Evolutionary conservation across 2,888 invertebrate genomes (phyloP).

Genomic region (Schizotus pectinicornis): DNA sequence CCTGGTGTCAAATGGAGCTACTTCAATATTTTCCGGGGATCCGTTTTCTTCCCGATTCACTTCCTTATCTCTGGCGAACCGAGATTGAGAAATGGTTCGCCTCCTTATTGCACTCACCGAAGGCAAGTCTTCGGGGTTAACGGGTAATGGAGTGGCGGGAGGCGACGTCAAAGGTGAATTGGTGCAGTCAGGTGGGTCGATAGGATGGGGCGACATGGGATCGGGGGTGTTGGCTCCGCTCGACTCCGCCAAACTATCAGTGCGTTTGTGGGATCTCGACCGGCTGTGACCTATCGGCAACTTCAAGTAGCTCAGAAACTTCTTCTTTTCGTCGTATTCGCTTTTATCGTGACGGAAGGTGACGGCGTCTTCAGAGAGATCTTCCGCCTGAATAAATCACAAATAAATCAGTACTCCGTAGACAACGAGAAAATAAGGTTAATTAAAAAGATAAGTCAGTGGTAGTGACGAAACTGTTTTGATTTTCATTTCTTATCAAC

Average conservation of each 20-base stretch:
- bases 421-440: not conserved
- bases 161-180: constrained; percentile 61
- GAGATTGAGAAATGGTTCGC: constrained; percentile 62
- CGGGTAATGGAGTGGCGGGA: constrained; percentile 61
- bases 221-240: constrained; percentile 79
- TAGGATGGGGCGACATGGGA: constrained; percentile 65
- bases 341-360: constrained; percentile 75
- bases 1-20: constrained; percentile 77
- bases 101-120: constrained; percentile 54
- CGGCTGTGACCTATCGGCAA: constrained; percentile 56
- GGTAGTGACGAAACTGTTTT: constrained; percentile 35
- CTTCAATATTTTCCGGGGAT: constrained; percentile 52
- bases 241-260: constrained; percentile 71
- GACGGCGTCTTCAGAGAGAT: constrained; percentile 78
- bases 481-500: constrained; percentile 21
- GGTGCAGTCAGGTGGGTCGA: constrained; percentile 56
- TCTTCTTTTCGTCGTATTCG: constrained; percentile 81
- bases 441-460: constrained; percentile 23
- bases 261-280: constrained; percentile 68
- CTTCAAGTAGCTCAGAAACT: constrained; percentile 68
- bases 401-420: constrained; percentile 3
- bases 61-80: constrained; percentile 54
- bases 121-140: constrained; percentile 33
- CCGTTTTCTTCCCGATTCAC: constrained; percentile 47
- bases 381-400: constrained; percentile 67